Percentiles rank a stretch among this genome's conserved stretches.
Evolutionary conservation across 2,797 vertebrate species (phyloP).

Genomic region (Darevskia nairensis): DNA sequence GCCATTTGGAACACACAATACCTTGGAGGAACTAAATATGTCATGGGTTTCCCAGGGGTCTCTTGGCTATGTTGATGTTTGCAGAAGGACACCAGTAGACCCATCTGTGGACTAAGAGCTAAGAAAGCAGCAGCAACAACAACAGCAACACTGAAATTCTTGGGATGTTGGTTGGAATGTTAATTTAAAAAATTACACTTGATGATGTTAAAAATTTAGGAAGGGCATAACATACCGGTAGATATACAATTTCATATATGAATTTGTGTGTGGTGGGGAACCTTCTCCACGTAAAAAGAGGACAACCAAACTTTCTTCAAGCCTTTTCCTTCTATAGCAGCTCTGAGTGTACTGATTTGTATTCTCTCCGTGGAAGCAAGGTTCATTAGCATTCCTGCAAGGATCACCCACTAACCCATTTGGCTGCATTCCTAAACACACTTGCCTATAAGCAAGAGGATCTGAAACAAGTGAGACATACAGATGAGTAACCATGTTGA

Average conservation of each 20-base stretch:
- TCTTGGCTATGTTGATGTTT: background rate
- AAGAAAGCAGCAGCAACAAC: background rate
- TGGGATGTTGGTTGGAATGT: background rate
- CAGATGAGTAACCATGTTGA: background rate
- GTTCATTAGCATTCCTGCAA: conserved; percentile 32
- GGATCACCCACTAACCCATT: conserved; percentile 16
- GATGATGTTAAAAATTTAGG: background rate
- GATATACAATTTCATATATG: background rate
- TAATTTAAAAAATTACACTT: background rate
- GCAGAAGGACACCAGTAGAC: background rate
- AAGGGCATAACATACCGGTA: background rate
- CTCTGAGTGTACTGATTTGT: background rate
- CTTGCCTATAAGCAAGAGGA: conserved; percentile 23
- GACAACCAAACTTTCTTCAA: background rate
- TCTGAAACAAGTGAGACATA: conserved; percentile 12
- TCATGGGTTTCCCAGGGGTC: background rate
- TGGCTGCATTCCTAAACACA: conserved; percentile 44
- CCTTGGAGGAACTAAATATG: no score
- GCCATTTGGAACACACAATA: background rate
- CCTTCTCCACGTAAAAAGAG: background rate
- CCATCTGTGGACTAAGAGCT: background rate
- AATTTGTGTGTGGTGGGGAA: background rate
- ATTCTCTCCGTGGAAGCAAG: background rate
- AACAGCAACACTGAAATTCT: background rate
- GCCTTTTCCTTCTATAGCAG: conserved; percentile 23